Base-by-base conservation (phyloP, 2,113 vertebrate species). In the Odontesthes bonariensis region DNA sequence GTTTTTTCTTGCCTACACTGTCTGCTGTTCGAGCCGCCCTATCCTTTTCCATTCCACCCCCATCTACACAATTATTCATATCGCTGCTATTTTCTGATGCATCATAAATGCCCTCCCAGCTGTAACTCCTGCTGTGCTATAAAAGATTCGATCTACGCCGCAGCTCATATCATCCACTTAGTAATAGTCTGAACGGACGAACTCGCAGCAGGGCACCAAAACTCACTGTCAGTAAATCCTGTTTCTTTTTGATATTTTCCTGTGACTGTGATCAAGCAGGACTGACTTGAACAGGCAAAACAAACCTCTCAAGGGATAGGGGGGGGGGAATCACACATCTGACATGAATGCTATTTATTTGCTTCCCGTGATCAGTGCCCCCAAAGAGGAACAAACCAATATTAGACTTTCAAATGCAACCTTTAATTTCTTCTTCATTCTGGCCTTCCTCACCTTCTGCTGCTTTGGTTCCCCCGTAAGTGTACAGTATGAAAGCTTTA, bases 321-420 rank as follows among this genome's bases (percentile, higher is more conserved):
- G 14, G 42, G 57, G 52, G 38, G 60, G 77, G 73, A 81, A 8
- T 61, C 76, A 72, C 56, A 81, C 65, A 75, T 69, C 57, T 0
- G 23, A 64, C 75, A 59, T 46, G 63, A 81, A 59, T 40, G 40
- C 27, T 75, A 60, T 63, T 74, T 76, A 57, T 87, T 85, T 69
- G 33, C 78, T 80, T 85, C 55, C 77, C 65, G 76, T 69, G 77
- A 83, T 74, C 85, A 83, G 81, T 82, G 70, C 69, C 73, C 73
- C 79, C 73, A 63, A 71, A 76, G 85, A 66, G 54, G 64, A 68
- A 35, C 14, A 72, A 31, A 72, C 22, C 62, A 54, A 53, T 59
- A 64, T 69, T 64, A 73, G 40, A 75, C 63, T 79, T 75, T 71
- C 44, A 69, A 65, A 77, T 69, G 73, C 27, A 64, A 33, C 16